phyloP scores from a whole-genome alignment of 2,888 invertebrate species.

The Drosophila mercatorum region DNA sequence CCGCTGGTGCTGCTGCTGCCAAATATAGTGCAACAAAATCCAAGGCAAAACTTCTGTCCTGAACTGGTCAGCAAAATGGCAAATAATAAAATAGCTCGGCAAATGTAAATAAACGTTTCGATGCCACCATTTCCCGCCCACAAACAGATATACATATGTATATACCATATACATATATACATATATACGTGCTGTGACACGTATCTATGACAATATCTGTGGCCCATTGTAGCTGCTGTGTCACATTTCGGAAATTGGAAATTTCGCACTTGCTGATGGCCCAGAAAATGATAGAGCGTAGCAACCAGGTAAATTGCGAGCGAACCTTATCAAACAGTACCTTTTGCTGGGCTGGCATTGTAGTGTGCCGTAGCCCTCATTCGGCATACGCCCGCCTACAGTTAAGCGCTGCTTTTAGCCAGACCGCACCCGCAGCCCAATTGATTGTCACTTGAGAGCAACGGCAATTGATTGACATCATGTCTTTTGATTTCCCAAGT shows the following conservation, averaged over 20 bases:
- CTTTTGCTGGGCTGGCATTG: constrained; percentile 6
- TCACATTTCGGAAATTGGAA: constrained; percentile 85
- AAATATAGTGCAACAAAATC: constrained; percentile 41
- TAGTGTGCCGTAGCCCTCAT: constrained; percentile 27
- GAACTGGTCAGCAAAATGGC: constrained; percentile 49
- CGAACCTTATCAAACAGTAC: constrained; percentile 21
- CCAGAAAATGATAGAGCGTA: constrained; percentile 24
- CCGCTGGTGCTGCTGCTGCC: constrained; percentile 2
- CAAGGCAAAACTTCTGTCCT: constrained; percentile 23
- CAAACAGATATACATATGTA: not conserved
- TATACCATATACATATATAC: not conserved
- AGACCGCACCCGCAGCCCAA: constrained; percentile 33
- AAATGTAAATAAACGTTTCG: constrained; percentile 40
- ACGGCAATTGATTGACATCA: constrained; percentile 46
- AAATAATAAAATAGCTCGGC: constrained; percentile 48
- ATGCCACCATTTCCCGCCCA: constrained; percentile 1
- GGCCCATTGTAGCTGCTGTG: constrained; percentile 62
- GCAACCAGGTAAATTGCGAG: constrained; percentile 35
- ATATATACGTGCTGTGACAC: constrained; percentile 6
- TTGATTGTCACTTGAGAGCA: constrained; percentile 43
- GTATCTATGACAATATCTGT: constrained; percentile 53
- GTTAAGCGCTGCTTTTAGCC: constrained; percentile 14
- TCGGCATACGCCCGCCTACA: constrained; percentile 6
- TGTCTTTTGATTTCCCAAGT: constrained; percentile 75
- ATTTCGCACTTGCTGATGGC: constrained; percentile 83